These are phyloP conservation scores for Toxonevra muliebris DNA, from an alignment of 2,888 invertebrate species.

Conservation along the genomic window DNA sequence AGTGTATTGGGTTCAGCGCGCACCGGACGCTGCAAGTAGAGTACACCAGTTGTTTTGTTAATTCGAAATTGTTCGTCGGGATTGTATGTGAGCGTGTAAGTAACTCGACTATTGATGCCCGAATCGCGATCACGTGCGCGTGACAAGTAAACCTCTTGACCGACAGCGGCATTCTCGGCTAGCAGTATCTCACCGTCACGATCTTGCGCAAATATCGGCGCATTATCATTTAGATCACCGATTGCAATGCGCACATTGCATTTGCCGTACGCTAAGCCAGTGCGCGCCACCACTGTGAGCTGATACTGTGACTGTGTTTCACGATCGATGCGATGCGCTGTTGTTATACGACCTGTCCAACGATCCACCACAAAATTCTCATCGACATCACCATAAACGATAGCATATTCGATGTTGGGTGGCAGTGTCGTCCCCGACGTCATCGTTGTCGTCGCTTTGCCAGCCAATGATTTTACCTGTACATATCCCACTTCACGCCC, in stretches of 20 bases:
- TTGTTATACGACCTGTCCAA: constrained; percentile 79
- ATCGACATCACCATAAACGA: constrained; percentile 81
- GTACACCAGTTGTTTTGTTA: constrained; percentile 85
- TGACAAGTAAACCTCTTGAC: constrained; percentile 90
- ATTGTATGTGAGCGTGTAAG: constrained; percentile 83
- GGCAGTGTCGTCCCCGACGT: constrained; percentile 17
- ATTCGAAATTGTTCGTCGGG: constrained; percentile 85
- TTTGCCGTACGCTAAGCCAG: constrained; percentile 79
- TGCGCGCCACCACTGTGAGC: constrained; percentile 82
- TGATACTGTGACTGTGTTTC: constrained; percentile 81
- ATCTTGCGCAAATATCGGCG: constrained; percentile 82
- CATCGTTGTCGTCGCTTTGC: constrained; percentile 50
- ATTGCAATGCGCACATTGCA: constrained; percentile 83
- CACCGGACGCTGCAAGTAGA: constrained; percentile 85
- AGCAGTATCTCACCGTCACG: constrained; percentile 79
- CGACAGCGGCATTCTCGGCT: constrained; percentile 90
- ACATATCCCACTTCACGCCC: constrained; percentile 83
- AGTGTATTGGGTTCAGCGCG: constrained; percentile 77
- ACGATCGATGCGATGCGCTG: constrained; percentile 82
- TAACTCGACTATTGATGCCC: constrained; percentile 86
- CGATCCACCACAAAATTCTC: constrained; percentile 84
- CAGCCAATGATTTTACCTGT: constrained; percentile 67
- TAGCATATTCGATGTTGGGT: constrained; percentile 72
- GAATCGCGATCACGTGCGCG: constrained; percentile 88
- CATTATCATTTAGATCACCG: constrained; percentile 90